phyloP scores from a whole-genome alignment of 2,113 vertebrate species.

The Notiomystis cincta region DNA sequence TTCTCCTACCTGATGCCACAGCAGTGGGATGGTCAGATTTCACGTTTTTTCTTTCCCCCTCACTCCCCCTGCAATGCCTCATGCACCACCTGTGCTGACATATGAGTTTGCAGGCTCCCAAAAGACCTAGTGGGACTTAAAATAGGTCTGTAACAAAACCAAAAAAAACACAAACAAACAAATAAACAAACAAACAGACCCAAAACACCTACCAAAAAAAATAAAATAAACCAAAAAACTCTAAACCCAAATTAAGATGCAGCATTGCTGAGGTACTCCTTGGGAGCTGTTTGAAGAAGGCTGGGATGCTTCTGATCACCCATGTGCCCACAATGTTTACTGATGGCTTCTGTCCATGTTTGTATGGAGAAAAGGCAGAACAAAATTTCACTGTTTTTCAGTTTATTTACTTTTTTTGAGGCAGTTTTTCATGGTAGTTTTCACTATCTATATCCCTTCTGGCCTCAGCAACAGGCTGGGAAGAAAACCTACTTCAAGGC shows the following conservation, averaged over 20 bases:
- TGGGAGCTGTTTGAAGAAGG: neutral
- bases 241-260: neutral
- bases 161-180: neutral
- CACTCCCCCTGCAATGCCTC: accelerated
- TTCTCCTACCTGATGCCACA: neutral
- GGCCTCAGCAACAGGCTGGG: neutral
- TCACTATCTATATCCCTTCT: neutral
- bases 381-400: neutral
- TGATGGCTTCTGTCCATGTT: neutral
- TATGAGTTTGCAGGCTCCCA: neutral
- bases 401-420: neutral
- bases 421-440: neutral
- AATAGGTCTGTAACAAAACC: neutral
- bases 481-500: neutral
- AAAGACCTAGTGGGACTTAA: neutral
- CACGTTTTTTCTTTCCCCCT: neutral
- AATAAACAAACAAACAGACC: neutral
- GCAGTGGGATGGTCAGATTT: neutral
- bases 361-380: neutral
- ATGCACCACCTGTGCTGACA: neutral
- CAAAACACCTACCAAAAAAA: neutral
- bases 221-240: no score
- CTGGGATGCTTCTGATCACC: neutral
- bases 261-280: neutral
- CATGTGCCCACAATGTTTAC: neutral